Conservation (phyloP, 2,888 invertebrate species). For the Scaptomyza tumidula region DNA sequence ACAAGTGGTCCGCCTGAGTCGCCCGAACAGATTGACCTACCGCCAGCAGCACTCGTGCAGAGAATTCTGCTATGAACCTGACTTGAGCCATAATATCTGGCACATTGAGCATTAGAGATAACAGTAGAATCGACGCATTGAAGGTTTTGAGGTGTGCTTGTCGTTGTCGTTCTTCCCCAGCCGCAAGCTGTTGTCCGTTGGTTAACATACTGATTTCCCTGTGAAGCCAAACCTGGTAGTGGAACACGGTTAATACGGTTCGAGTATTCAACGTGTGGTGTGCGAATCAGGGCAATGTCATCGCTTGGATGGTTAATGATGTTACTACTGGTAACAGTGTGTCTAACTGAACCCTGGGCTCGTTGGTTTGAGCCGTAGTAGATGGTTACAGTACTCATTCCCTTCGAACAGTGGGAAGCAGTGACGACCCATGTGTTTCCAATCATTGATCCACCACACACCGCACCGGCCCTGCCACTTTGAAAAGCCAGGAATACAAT, state of each 20-base stretch:
- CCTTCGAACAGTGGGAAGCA: constrained; percentile 38
- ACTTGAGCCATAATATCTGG: constrained; percentile 78
- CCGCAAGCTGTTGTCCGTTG: constrained; percentile 41
- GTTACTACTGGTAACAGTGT: constrained; percentile 46
- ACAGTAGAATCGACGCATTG: constrained; percentile 58
- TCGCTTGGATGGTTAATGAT: constrained; percentile 40
- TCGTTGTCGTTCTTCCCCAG: constrained; percentile 42
- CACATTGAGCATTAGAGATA: constrained; percentile 77
- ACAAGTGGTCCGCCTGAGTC: constrained; percentile 51
- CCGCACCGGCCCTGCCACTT: constrained; percentile 3
- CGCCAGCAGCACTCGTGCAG: constrained; percentile 37
- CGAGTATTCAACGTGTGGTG: constrained; percentile 33
- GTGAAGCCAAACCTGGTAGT: constrained; percentile 19
- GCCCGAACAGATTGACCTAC: constrained; percentile 38
- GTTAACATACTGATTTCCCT: constrained; percentile 19
- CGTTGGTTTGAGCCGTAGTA: constrained; percentile 68
- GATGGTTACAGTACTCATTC: constrained; percentile 41
- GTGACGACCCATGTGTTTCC: constrained; percentile 46
- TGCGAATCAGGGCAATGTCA: constrained; percentile 61
- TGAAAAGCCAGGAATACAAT: constrained; percentile 46
- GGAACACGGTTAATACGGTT: constrained; percentile 5
- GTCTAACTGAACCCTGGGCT: constrained; percentile 38
- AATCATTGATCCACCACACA: constrained; percentile 46
- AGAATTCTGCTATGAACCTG: constrained; percentile 19
- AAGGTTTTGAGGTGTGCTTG: constrained; percentile 68